Base-by-base conservation (phyloP, 2,888 invertebrate genomes). In the Drosophila incognita region DNA sequence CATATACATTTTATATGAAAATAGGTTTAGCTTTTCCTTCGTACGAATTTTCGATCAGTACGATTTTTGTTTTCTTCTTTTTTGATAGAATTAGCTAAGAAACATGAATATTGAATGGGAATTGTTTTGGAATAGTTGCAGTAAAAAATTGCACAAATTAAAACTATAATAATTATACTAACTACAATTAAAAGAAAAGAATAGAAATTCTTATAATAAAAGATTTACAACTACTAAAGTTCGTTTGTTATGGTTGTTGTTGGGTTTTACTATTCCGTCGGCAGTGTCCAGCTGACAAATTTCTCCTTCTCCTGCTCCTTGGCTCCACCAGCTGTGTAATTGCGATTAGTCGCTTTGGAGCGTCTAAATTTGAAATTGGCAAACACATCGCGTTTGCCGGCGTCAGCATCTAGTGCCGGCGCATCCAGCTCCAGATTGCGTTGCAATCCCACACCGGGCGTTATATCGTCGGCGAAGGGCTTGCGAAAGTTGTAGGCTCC, bases 361-460 rank as follows among this genome's bases (percentile, higher is more conserved):
- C 93, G 92, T 4, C 92, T 87, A 76, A 90, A 92, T 74, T 91
- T 90, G 54, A 93, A 93, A 75, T 92, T 92, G 8, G 90, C 91
- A 78, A 91, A 92, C 5, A 89, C 88, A 78, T 92, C 90, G 2
- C 91, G 90, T 62, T 86, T 90, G 7, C 81, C 82, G 0, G 35
- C n/a, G 61, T 64, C 88, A 52, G 35, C 59, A 53, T 63, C 69
- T 15, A 46, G 38, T 27, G 57, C 15, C 48, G 74, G 87, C 6
- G 69, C 56, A 38, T 83, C 89, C 11, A 69, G 18, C 4, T 91
- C 91, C 33, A 91, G 51, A 79, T 92, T 91, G 0, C 92, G 83
- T 36, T 86, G 81, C 57, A 90, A 54, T 4, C 90, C 90, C 31
- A 83, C 80, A 11, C 90, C 90, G 6, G 77, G 35, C 0, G 62